Base-by-base conservation (phyloP, 1,140 invertebrate species). In the Hyphantria cunea region DNA sequence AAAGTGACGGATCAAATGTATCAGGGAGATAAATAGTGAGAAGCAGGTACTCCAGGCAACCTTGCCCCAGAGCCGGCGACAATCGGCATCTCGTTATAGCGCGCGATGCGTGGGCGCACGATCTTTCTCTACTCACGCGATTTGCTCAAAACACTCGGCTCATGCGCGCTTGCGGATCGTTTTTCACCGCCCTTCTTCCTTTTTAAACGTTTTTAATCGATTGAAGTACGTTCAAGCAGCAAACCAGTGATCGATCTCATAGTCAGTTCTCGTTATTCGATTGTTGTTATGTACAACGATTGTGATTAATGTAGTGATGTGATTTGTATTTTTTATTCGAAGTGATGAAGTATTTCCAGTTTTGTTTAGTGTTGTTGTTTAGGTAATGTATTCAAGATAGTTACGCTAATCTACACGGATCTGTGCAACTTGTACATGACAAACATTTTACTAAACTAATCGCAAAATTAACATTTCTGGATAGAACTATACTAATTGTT, bases 51-150 rank as follows among this genome's bases (percentile, higher is more conserved):
- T 88, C 85, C 83, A 86, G 84, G 72, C 75, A 83, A 85, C 85
- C 85, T 88, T 86, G 84, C 65, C 66, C 72, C 77, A 83, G 76
- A 77, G 82, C 79, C 83, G 78, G 76, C 74, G 79, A 82, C 80
- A 82, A 74, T 69, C 67, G 72, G 62, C 66, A 70, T 79, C 83
- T 82, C 71, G 81, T 85, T 76, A 88, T 88, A 88, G 83, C 76
- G 65, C 64, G 49, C 53, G 41, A 48, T 74, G 85, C 83, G 85
- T 88, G 77, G 85, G 85, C 82, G 85, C 73, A 49, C 65, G 72
- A 76, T 84, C 81, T 84, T 83, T 85, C 79, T 80, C 70, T 78
- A 41, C 56, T 52, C 68, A 72, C 76, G 58, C 72, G 75, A 74
- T 76, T 68, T 69, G 82, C 76, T 85, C 83, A 86, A 86, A 86